phyloP scores from a whole-genome alignment of 1,140 invertebrate genomes.

The Lanistes nyassanus region DNA sequence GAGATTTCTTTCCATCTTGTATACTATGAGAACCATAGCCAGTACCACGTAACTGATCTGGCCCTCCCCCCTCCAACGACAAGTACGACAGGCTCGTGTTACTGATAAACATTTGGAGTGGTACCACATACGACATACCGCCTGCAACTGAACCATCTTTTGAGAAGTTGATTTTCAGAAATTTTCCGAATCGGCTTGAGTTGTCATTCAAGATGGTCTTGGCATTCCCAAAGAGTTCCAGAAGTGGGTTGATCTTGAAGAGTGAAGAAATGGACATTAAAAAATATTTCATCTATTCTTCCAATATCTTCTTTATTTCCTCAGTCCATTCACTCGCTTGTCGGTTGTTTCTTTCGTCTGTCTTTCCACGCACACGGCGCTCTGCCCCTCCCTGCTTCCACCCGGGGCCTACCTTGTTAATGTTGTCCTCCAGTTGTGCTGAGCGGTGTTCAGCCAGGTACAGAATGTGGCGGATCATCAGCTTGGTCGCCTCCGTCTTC shows the following conservation, averaged over 20 bases:
- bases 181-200: slow-evolving; percentile 95
- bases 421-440: slow-evolving; percentile 21
- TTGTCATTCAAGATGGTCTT: slow-evolving; percentile 97
- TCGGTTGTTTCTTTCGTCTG: background rate
- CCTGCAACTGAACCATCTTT: slow-evolving; percentile 84
- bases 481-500: slow-evolving; percentile 51
- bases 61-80: no score
- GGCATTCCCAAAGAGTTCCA: slow-evolving; percentile 96
- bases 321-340: background rate
- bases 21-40: background rate
- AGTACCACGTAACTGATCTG: background rate
- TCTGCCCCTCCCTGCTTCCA: background rate
- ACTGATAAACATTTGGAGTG: background rate
- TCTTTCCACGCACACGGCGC: background rate
- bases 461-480: slow-evolving; percentile 43
- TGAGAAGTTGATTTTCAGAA: slow-evolving; percentile 77
- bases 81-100: no score
- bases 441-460: slow-evolving; percentile 16
- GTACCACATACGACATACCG: slow-evolving; percentile 63
- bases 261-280: background rate
- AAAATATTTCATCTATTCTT: background rate
- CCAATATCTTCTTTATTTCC: background rate
- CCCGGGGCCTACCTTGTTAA: slow-evolving; percentile 71
- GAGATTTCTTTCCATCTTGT: no score
- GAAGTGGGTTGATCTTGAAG: slow-evolving; percentile 84